These are phyloP conservation scores for Sebastes oblongus DNA, from an alignment of 2,797 vertebrate genomes.

Conservation along the genomic window DNA sequence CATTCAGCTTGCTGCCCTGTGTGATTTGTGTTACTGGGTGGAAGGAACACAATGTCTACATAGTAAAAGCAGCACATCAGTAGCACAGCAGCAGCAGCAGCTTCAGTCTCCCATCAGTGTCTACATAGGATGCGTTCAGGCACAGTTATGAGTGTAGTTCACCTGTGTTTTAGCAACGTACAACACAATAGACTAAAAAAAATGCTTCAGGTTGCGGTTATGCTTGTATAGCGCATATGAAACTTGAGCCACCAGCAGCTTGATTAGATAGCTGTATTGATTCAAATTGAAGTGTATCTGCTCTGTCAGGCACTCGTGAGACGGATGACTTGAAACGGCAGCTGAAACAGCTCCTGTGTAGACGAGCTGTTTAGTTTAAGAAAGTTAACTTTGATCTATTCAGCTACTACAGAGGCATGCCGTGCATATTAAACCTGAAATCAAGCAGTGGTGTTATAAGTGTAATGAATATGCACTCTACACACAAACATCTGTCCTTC, in stretches of 20 bases:
- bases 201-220: background rate
- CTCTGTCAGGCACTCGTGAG: background rate
- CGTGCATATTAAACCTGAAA: too few species aligned
- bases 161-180: background rate
- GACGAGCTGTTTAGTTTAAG: background rate
- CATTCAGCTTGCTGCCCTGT: too few species aligned
- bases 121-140: background rate
- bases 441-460: too few species aligned
- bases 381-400: background rate
- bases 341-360: background rate
- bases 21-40: too few species aligned
- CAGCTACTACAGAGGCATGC: background rate
- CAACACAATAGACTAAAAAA: background rate
- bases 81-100: background rate
- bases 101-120: background rate
- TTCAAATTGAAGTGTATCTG: background rate
- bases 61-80: background rate
- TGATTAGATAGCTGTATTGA: background rate
- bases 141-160: background rate
- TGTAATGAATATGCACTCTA: too few species aligned
- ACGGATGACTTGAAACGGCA: background rate
- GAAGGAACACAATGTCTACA: too few species aligned
- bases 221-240: background rate
- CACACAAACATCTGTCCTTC: too few species aligned
- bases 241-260: too few species aligned